Conservation (phyloP, 2,797 vertebrate genomes). For the Petrocephalus schoutedeni region DNA sequence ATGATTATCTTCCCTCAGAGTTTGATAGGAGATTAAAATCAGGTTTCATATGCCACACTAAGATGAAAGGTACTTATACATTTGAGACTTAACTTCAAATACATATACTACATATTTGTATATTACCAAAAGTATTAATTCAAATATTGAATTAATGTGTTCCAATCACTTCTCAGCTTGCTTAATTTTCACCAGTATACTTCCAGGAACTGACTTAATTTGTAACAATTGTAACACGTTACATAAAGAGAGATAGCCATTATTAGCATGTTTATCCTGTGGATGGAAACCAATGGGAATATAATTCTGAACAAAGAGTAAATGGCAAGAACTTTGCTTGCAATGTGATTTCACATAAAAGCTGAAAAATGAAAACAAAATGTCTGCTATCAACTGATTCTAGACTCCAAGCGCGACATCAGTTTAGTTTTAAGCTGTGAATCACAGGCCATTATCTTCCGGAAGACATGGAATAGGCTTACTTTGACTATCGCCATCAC, state of each 20-base stretch:
- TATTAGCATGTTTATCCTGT: slow-evolving; percentile 44
- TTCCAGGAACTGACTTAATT: not conserved
- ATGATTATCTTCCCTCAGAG: slow-evolving; percentile 23
- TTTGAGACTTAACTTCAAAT: not conserved
- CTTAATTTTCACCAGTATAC: not conserved
- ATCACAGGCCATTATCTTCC: not conserved
- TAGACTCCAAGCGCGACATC: not conserved
- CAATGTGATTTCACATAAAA: slow-evolving; percentile 5
- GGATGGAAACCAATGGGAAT: slow-evolving; percentile 52
- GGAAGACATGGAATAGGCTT: not conserved
- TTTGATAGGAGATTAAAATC: slow-evolving; percentile 10
- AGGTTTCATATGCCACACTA: not conserved
- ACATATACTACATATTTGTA: not conserved
- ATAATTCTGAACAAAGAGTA: slow-evolving; percentile 38
- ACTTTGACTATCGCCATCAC: not conserved
- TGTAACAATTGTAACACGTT: slow-evolving; percentile 37
- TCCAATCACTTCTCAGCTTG: not conserved
- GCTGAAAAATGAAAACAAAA: not conserved
- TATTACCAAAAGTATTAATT: no score
- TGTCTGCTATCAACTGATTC: not conserved
- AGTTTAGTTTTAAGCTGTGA: not conserved
- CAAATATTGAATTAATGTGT: no score
- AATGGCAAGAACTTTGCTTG: slow-evolving; percentile 30
- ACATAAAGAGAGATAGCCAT: slow-evolving; percentile 51
- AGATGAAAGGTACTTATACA: not conserved